Conservation (phyloP, 64 coral and sea anemone species). For the Montipora sp. region DNA sequence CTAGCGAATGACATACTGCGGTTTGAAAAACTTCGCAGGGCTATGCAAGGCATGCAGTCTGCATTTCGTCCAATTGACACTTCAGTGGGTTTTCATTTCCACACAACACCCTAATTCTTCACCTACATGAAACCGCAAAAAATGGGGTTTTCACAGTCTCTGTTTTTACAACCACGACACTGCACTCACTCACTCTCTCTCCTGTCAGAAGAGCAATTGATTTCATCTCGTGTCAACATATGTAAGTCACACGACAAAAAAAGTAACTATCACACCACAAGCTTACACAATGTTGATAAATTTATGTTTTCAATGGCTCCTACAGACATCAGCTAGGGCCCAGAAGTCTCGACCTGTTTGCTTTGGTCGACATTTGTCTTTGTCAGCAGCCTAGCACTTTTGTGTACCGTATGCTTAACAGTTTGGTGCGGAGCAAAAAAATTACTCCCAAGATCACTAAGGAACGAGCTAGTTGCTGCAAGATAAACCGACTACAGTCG, state of each 20-base stretch:
- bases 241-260: background rate
- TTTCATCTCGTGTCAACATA: background rate
- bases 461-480: background rate
- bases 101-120: slow-evolving; percentile 36
- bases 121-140: slow-evolving; percentile 2
- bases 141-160: background rate
- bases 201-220: background rate
- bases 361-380: too few relatives aligned
- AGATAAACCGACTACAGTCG: background rate
- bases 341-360: background rate
- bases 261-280: background rate
- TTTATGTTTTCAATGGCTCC: background rate
- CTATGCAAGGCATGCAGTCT: slow-evolving; percentile 24
- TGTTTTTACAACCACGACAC: background rate
- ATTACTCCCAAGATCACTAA: background rate
- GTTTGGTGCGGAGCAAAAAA: background rate
- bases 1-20: background rate
- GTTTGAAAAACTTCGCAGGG: background rate
- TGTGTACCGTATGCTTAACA: background rate
- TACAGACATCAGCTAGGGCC: background rate
- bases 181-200: background rate
- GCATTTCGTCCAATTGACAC: slow-evolving; percentile 36
- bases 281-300: background rate
- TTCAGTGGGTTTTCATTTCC: slow-evolving; percentile 44
- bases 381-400: background rate